These are phyloP conservation scores for Diplolepis rosae DNA, from an alignment of 2,888 invertebrate species.

Conservation along the genomic window DNA sequence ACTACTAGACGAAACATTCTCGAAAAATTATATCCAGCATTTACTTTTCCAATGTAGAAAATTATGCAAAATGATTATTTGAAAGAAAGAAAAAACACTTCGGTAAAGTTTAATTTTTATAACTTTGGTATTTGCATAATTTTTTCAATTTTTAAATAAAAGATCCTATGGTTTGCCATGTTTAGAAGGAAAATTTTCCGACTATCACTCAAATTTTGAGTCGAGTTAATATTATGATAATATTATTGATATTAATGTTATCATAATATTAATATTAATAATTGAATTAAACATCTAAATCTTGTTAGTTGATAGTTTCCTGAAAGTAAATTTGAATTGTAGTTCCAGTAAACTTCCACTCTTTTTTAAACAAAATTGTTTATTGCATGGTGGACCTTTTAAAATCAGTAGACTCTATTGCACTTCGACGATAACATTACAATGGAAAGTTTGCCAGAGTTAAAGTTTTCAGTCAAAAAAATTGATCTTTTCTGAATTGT, in stretches of 20 bases:
- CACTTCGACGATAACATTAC: neutral
- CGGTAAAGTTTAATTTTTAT: neutral
- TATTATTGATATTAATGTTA: no score
- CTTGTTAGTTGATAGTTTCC: neutral
- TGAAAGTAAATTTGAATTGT: neutral
- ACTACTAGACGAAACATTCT: conserved; percentile 5
- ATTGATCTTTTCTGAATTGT: conserved; percentile 25
- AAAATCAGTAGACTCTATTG: conserved; percentile 13
- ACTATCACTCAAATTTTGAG: no score
- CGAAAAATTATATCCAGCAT: no score
- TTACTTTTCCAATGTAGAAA: conserved; percentile 17
- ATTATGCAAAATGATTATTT: neutral
- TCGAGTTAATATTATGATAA: no score
- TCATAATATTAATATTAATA: no score
- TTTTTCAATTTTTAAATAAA: neutral
- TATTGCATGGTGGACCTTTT: conserved; percentile 14
- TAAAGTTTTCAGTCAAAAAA: conserved; percentile 4
- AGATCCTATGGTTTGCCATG: no score
- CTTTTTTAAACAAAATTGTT: conserved; percentile 8
- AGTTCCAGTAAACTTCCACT: neutral
- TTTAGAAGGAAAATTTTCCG: no score
- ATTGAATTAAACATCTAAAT: no score
- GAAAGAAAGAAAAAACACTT: no score
- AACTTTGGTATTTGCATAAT: neutral
- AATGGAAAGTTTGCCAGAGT: conserved; percentile 27